Evolutionary conservation across 2,113 vertebrate species (phyloP), one percentile per base, ranked within the genome.

Genomic region (Chaetura pelagica): DNA sequence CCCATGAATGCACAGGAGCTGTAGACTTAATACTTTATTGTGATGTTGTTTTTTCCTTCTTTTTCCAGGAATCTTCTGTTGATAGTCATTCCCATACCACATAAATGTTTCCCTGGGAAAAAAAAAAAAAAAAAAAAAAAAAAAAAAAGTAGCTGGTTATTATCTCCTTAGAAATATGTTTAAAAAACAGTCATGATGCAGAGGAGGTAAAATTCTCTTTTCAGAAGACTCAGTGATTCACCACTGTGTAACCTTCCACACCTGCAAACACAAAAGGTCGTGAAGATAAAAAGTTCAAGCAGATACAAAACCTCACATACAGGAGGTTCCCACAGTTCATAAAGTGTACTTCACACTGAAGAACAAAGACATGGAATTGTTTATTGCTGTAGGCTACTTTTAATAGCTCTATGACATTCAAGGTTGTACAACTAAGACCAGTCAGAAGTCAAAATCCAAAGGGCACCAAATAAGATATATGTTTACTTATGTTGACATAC

Each of bases 391-490:
- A 54, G 26, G 26, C 6, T 64, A 57, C 19, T 72, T 84, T 58
- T 69, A 68, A 87, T 54, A 81, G 15, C 40, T 78, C 29, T 52
- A 8, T 42, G 26, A 24, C 1, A 7, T 49, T 87, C 34, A 42
- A 84, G 66, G 19, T 26, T 68, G 32, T 26, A 78, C 91, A 82
- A 77, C 6, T 75, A 58, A 87, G 34, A 79, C 11, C 29, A 57
- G 20, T 6, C 61, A 76, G 26, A 69, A 95, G 40, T 55, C 81
- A 94, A 95, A 95, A 84, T 96, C 87, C 87, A 93, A 89, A 90
- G 90, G 86, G 6, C 87, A 89, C 21, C 44, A 67, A 46, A 5
- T 66, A 48, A 63, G 21, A 59, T 21, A 63, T 4, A n/a, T 61
- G 44, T 21, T 94, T 84, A 32, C 49, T 58, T 58, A 63, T 80